These are phyloP conservation scores for Habroteleia sp. DNA, from an alignment of 2,888 invertebrate genomes.

Conservation along the genomic window DNA sequence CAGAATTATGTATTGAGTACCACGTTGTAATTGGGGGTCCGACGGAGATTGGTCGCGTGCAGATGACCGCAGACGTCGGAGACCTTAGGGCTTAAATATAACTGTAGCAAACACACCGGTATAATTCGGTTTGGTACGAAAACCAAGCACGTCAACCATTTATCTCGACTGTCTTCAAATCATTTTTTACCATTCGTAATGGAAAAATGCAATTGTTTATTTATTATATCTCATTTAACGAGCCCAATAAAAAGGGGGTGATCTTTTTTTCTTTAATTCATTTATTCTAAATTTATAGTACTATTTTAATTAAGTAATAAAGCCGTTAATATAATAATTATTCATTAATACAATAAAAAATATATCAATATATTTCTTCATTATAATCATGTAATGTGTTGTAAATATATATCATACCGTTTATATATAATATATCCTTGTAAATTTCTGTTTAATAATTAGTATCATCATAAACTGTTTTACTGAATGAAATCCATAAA, in stretches of 20 bases:
- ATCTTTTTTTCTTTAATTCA: background rate
- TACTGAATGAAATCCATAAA: slow-evolving; percentile 8
- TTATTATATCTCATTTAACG: too few relatives aligned
- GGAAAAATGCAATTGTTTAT: slow-evolving; percentile 19
- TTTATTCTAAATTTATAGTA: too few relatives aligned
- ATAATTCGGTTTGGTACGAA: slow-evolving; percentile 31
- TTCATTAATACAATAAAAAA: too few relatives aligned
- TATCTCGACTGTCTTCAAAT: slow-evolving; percentile 24
- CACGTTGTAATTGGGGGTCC: slow-evolving; percentile 62
- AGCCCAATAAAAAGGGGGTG: too few relatives aligned
- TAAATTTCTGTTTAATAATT: background rate
- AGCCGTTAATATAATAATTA: too few relatives aligned
- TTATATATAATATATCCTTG: too few relatives aligned
- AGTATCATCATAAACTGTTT: slow-evolving; percentile 6
- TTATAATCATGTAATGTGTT: too few relatives aligned
- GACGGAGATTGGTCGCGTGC: slow-evolving; percentile 65
- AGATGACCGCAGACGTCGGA: slow-evolving; percentile 63
- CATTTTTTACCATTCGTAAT: slow-evolving; percentile 18
- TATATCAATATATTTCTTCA: too few relatives aligned
- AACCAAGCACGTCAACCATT: slow-evolving; percentile 39
- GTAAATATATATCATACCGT: too few relatives aligned
- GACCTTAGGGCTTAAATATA: slow-evolving; percentile 61
- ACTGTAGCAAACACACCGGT: slow-evolving; percentile 51
- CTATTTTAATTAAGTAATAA: too few relatives aligned
- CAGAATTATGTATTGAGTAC: slow-evolving; percentile 55